phyloP scores from a whole-genome alignment of 2,113 vertebrate species.

The Callipepla squamata region DNA sequence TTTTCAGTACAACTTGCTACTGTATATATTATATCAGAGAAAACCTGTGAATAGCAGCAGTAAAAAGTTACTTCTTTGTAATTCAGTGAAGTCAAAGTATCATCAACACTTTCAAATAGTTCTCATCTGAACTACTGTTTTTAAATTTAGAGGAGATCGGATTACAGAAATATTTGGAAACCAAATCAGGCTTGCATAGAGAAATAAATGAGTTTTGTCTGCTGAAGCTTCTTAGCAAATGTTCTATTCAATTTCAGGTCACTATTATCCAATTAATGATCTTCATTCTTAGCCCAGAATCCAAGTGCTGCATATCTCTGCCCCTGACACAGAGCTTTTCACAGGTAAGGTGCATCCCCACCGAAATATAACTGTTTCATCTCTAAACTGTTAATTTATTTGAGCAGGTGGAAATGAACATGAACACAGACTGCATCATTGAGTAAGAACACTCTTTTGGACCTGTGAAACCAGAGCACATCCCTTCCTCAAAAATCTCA shows the following conservation, averaged over 20 bases:
- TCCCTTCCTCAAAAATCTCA: background rate
- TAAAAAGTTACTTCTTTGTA: background rate
- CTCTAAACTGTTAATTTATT: background rate
- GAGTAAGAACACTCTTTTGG: background rate
- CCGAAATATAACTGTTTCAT: fast-evolving
- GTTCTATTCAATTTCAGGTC: background rate
- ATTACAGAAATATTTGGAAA: background rate
- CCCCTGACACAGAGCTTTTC: background rate
- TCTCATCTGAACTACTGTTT: background rate
- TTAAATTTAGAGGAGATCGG: background rate
- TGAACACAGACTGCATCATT: background rate
- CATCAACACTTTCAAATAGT: background rate
- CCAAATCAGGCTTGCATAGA: background rate
- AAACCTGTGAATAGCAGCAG: slow-evolving; percentile 83
- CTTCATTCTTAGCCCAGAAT: background rate
- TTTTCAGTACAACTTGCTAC: slow-evolving; percentile 99
- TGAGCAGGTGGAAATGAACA: background rate
- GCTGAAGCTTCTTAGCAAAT: background rate
- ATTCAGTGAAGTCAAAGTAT: background rate
- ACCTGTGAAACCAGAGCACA: background rate
- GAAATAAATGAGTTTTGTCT: background rate
- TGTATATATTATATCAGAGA: slow-evolving; percentile 98
- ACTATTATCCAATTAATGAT: background rate
- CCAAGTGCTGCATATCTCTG: background rate
- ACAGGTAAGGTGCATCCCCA: background rate